phyloP scores from a whole-genome alignment of 2,797 vertebrate species.

The Cottoperca gobio region DNA sequence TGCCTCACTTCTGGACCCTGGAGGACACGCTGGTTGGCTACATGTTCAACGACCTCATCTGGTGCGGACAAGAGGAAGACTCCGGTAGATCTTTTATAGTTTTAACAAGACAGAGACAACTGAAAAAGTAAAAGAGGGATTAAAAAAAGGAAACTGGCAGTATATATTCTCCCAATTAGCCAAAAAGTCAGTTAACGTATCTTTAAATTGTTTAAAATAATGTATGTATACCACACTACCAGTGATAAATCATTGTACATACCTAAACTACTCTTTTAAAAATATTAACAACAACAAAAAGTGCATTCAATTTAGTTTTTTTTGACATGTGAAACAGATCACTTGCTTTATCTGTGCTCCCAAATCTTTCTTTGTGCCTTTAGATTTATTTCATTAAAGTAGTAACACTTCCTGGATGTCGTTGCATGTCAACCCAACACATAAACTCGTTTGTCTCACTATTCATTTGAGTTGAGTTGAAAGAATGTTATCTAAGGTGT shows the following conservation, averaged over 20 bases:
- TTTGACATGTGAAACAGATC: background rate
- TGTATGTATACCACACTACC: background rate
- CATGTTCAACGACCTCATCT: constrained; percentile 87
- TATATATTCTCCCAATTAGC: background rate
- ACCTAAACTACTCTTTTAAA: background rate
- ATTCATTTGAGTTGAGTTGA: background rate
- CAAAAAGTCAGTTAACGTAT: background rate
- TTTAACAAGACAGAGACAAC: background rate
- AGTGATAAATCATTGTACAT: background rate
- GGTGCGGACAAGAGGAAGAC: constrained; percentile 80
- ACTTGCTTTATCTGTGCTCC: no score
- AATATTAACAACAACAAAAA: background rate
- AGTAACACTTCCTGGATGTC: no score
- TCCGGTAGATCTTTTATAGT: constrained; percentile 60
- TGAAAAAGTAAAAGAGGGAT: background rate
- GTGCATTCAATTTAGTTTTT: background rate
- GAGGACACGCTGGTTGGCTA: constrained; percentile 86
- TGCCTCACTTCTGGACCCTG: constrained; percentile 81
- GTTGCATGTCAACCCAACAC: background rate
- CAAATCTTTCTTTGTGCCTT: background rate
- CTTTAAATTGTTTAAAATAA: background rate
- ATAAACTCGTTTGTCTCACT: background rate
- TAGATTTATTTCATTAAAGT: background rate
- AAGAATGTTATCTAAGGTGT: background rate
- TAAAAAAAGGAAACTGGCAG: background rate